Base-by-base conservation (phyloP, 2,113 vertebrate species). In the Acrocephalus arundinaceus region DNA sequence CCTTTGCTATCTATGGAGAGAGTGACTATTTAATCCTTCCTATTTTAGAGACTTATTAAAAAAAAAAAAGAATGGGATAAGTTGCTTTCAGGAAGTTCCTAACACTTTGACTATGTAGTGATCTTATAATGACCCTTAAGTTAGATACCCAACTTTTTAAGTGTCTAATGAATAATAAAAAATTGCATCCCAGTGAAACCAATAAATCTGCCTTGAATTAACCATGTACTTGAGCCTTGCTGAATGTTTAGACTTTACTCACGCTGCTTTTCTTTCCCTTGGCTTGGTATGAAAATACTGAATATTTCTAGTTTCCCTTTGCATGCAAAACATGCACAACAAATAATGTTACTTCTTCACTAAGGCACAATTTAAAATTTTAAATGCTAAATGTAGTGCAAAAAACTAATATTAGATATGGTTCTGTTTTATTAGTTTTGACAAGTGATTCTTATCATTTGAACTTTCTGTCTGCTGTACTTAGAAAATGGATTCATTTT, bases 381-480 rank as follows among this genome's bases (percentile, higher is more conserved):
- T n/a, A 85, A 93, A 90, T 68, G 27, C 20, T 73, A 85, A 68
- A 70, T 76, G 15, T 54, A 73, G 41, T 39, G 25, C 37, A 90
- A 77, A 70, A 91, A 82, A 2, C 13, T 62, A 68, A 72, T 68
- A 68, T 61, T 88, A 89, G n/a, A n/a, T 61, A 78, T 20, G 6
- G 10, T 31, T 35, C 13, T 72, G 10, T 28, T 89, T 93, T 91
- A 94, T 75, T 92, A 58, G 62, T 84, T 92, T 80, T 92, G 93
- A 85, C 45, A 93, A 89, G 80, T 77, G 59, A 87, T 90, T 93
- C 72, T 87, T 93, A 75, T 61, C 0, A 68, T 57, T 92, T 89
- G 41, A 93, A 85, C 74, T 85, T 94, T 87, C 57, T 91, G 27
- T 85, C 77, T 92, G 12, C 30, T 70, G 2, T 85, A 35, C 8